Evolutionary conservation across 2,888 invertebrate species (phyloP).

Genomic region (Hemistola chrysoprasaria): DNA sequence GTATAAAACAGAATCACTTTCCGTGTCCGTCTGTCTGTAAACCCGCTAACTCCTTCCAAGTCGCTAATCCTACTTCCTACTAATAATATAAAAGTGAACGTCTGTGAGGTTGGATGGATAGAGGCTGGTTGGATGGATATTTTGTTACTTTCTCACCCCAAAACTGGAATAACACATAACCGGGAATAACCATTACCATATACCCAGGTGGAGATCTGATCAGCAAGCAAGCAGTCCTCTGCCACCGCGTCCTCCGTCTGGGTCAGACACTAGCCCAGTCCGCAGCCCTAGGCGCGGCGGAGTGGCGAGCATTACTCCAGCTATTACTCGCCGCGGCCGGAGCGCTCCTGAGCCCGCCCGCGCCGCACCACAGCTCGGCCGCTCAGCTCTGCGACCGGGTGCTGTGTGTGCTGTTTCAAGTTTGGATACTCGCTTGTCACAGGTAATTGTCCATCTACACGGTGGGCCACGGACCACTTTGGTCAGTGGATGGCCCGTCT

Average conservation of each 20-base stretch:
- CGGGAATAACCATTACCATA: no score
- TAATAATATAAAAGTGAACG: no score
- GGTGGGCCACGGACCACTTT: no score
- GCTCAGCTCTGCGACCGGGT: constrained; percentile 97
- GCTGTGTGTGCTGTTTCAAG: constrained; percentile 94
- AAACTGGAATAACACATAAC: no score
- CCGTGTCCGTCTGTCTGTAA: no score
- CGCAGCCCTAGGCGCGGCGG: constrained; percentile 87
- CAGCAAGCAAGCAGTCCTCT: constrained; percentile 95
- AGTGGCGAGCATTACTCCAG: constrained; percentile 94
- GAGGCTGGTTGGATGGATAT: no score
- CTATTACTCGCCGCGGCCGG: constrained; percentile 93
- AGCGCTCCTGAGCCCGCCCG: constrained; percentile 94
- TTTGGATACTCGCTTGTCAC: constrained; percentile 28
- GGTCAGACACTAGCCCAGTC: constrained; percentile 85
- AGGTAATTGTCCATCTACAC: constrained; percentile 6
- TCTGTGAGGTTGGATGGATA: no score
- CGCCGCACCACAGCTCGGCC: constrained; percentile 96
- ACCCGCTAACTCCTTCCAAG: no score
- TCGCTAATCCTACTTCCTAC: no score
- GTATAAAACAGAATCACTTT: no score
- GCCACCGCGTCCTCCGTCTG: constrained; percentile 94
- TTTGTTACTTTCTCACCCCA: no score
- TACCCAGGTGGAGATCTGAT: constrained; percentile 92
- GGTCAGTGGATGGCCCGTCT: no score